Conservation (phyloP, 2,888 invertebrate genomes). For the Meta bourneti region DNA sequence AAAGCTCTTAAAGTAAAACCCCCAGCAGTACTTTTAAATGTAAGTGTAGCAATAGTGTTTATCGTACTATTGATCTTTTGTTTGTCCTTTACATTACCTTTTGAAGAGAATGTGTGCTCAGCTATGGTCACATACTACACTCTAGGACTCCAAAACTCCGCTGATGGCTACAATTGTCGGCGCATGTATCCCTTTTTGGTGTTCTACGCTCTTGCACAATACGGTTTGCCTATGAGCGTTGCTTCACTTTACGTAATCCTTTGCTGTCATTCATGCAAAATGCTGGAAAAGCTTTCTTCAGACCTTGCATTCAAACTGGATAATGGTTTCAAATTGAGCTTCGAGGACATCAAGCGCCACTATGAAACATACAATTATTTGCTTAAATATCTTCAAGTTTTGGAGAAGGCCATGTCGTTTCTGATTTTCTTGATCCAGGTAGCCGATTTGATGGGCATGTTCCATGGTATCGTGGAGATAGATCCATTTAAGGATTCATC, state of each 20-base stretch:
- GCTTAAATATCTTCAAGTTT: too few species aligned
- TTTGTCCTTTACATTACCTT: not conserved
- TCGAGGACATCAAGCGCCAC: not conserved
- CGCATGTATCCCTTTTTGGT: not conserved
- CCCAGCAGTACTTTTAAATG: not conserved
- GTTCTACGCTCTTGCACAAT: not conserved
- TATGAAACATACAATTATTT: not conserved
- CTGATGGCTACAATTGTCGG: not conserved
- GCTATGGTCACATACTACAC: not conserved
- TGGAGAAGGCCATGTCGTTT: not conserved
- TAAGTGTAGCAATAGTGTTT: not conserved
- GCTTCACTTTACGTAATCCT: not conserved
- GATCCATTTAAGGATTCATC: not conserved
- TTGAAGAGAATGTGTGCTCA: not conserved
- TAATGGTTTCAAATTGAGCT: not conserved
- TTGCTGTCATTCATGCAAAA: not conserved
- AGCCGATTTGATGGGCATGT: not conserved
- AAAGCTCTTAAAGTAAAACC: not conserved
- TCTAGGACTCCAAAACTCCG: too few species aligned
- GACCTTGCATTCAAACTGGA: not conserved
- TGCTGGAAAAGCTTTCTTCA: not conserved
- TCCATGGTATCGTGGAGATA: not conserved
- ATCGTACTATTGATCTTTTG: too few species aligned
- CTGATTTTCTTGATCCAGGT: conserved; percentile 15
- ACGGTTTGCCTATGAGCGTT: not conserved